Conservation (phyloP, 1,140 invertebrate genomes). For the Orchestia grillus region DNA sequence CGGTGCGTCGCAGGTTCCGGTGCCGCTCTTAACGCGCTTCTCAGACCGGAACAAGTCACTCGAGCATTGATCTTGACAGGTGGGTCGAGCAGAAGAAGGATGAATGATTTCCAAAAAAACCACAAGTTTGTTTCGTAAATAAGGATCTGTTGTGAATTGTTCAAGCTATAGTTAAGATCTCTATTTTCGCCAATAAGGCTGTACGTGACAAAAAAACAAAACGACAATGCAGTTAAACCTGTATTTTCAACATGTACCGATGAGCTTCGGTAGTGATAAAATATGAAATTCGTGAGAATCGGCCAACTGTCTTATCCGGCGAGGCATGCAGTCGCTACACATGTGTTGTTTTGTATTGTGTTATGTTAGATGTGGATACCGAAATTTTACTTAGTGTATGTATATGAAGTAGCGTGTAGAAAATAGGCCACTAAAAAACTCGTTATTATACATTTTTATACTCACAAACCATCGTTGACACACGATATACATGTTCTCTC, state of each 20-base stretch:
- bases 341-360: not conserved
- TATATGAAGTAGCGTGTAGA: not conserved
- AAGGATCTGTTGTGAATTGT: not conserved
- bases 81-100: not conserved
- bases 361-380: not conserved
- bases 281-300: not conserved
- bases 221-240: not conserved
- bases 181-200: too few species aligned
- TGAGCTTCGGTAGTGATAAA: not conserved
- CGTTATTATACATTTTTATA: too few species aligned
- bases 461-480: too few species aligned
- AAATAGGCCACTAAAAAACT: too few species aligned
- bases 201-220: not conserved
- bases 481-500: too few species aligned
- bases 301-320: not conserved
- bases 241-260: not conserved
- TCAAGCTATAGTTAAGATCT: too few species aligned
- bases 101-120: not conserved
- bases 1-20: slow-evolving; percentile 16
- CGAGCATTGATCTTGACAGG: not conserved
- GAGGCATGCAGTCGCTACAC: not conserved
- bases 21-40: not conserved
- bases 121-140: not conserved
- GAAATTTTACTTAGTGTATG: not conserved
- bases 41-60: slow-evolving; percentile 33